Evolutionary conservation across 2,113 vertebrate genomes (phyloP), one percentile per base, ranked within the genome.

Genomic region (Recurvirostra avosetta): DNA sequence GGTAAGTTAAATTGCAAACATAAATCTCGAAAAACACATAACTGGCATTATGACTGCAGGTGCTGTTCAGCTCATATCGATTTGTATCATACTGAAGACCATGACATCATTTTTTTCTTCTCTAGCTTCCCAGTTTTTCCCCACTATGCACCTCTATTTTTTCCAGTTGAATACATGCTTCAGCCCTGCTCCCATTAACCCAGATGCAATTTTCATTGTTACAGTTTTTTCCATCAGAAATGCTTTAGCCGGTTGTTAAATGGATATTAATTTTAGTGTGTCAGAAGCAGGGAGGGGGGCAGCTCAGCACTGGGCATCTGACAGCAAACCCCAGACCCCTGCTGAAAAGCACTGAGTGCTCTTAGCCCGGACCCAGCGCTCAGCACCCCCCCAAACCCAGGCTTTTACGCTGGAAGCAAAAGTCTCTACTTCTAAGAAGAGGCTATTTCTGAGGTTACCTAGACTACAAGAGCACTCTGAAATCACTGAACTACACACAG

Each of bases 381-480:
- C 65, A 29, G 20, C 55, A 96, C 2, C 10, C 38, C 29, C 29
- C n/a, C 40, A 15, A 81, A 94, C 16, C 1, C 70, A 92, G 49
- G 43, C 65, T 91, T 83, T 86, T 62, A 61, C 5, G 8, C 56
- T 87, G 65, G 72, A 72, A 96, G 73, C 45, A 23, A 43, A 86
- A 75, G 68, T 61, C 78, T 88, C 58, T 83, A 38, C 29, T 29
- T 91, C 15, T 32, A 63, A 92, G 36, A 80, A 49, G 40, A 71
- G 77, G 58, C 84, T 78, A 61, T 84, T 96, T 87, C 79, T 95
- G 88, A 97, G 92, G 96, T 97, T 97, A 94, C 94, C 95, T 95
- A 96, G 92, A 97, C 96, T 97, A 97, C 95, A 68, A 76, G 84
- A 87, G 66, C 53, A 32, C 65, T 95, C 80, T 56, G 79, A 85